phyloP scores from a whole-genome alignment of 2,113 vertebrate genomes.

The Oxyruncus cristatus region DNA sequence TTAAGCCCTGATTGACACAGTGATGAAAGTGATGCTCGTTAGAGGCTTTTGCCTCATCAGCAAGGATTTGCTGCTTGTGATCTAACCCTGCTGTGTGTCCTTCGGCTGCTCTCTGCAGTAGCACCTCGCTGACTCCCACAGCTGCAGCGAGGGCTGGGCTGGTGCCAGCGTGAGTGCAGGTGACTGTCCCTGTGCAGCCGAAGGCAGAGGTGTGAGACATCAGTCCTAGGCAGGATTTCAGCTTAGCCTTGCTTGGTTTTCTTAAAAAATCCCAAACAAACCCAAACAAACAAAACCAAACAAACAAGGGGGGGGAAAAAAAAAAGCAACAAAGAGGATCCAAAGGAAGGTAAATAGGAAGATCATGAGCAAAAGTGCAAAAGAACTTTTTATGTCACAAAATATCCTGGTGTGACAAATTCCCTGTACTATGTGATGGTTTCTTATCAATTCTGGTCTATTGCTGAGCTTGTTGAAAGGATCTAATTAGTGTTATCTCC shows the following conservation, averaged over 20 bases:
- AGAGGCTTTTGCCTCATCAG: neutral
- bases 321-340: fast-evolving
- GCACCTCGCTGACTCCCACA: neutral
- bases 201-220: neutral
- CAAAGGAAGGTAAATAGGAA: neutral
- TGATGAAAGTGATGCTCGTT: neutral
- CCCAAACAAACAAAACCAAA: neutral
- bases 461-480: neutral
- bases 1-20: neutral
- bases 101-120: neutral
- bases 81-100: neutral
- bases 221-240: neutral
- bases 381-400: neutral
- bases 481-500: neutral
- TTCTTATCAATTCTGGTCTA: neutral
- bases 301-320: neutral
- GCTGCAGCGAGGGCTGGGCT: neutral
- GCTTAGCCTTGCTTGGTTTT: neutral
- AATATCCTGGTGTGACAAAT: neutral
- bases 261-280: neutral
- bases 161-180: neutral
- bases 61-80: neutral
- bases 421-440: neutral
- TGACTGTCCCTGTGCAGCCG: neutral
- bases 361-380: neutral